Base-by-base conservation (phyloP, 2,888 invertebrate genomes). In the Xestobium rufovillosum region DNA sequence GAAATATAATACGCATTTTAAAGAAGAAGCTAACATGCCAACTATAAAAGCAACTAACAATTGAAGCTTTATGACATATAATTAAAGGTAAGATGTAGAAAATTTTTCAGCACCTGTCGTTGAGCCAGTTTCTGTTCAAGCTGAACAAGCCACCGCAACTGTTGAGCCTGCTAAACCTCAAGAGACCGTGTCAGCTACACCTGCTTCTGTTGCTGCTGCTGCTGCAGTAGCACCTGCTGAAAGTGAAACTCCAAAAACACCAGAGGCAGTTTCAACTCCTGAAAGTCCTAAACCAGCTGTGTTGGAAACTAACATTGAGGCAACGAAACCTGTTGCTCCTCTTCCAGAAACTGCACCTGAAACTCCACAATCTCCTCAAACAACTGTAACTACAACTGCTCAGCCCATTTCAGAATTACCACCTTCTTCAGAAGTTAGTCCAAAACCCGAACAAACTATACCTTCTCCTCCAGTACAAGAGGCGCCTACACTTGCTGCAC, bases 341-440 rank as follows among this genome's bases (percentile, higher is more conserved):
- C 6, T 27, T 34, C 36, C 30, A 36, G 8, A 26, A n/a, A 4
- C 39, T 17, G 33, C 11, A 19, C 26, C 30, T 31, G 36, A 37
- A 34, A 35, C 41, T 15, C 14, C 41, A 25, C 26, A 36, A 28
- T n/a, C 42, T 8, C 26, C 37, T 15, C 17, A 34, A 26, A 11
- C n/a, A 14, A 3, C 34, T 27, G 31, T 17, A 31, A 3, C n/a
- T 8, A n/a, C 23, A 23, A 8, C 23, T 23, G 23, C 23, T 23
- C 23, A 23, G n/a, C 23, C 23, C 23, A 23, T 33, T 23, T 26
- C 42, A 11, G 41, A 31, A 26, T 32, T 47, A 17, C 34, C 38
- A 13, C 33, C 51, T 29, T 13, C 33, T 31, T 44, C 52, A 26
- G 46, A 46, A 31, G 40, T 44, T 14, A 39, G 49, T n/a, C 41